Evolutionary conservation across 2,888 invertebrate species (phyloP), one percentile per base, ranked within the genome.

Genomic region (Agrochola lota): DNA sequence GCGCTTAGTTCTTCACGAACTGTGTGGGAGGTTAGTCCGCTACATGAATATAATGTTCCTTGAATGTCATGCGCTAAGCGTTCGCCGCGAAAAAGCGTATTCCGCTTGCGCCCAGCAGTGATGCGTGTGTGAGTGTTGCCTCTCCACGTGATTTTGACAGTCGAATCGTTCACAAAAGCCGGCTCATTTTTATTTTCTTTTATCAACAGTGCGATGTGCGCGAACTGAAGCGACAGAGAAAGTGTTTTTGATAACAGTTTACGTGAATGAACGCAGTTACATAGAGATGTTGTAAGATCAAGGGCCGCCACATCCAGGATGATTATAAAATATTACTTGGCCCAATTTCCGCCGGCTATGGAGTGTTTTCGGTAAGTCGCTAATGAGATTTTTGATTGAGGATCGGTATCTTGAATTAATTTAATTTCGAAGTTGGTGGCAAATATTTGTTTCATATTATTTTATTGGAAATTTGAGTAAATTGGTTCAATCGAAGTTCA

Each of bases 1-100:
- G 95, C 96, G 96, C 94, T 94, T 94, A 94, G 96, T 96, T 96
- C 96, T 96, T 96, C 96, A 94, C 96, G 94, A 96, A 95, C 96
- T 94, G 95, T 96, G 96, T 96, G 94, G 95, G 96, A 96, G 96
- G 96, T 94, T 95, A 96, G 96, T 96, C 95, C 94, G 95, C 94
- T 95, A 95, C 95, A 95, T 95, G 95, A 94, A 92, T 94, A 94
- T 94, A 93, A 95, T 94, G 93, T 92, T 93, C 88, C 91, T 92
- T 92, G 92, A 93, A 94, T 94, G 96, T 93, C 95, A 95, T 95
- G 95, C 95, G 96, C 94, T 93, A 91, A 92, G 90, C 91, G 91
- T 86, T 81, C 90, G 93, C 90, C 92, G 95, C 94, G 94, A 93
- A 94, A 94, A 95, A 93, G 93, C 94, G 92, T 92, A 91, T 92